Base-by-base conservation (phyloP, 2,888 invertebrate species). In the Chrysolina haemoptera region DNA sequence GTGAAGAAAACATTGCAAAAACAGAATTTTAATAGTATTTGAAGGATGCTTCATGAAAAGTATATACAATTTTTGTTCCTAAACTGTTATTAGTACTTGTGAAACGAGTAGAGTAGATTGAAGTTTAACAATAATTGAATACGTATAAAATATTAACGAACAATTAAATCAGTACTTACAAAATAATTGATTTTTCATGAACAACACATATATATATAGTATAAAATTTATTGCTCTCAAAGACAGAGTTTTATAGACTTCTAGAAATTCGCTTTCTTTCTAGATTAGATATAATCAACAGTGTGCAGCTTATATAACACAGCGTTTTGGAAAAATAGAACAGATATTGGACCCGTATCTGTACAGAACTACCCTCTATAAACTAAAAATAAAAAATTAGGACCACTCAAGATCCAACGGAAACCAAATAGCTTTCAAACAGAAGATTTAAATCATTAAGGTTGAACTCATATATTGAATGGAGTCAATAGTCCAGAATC, bases 261-360 rank as follows among this genome's bases (percentile, higher is more conserved):
- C 71, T 76, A 76, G 64, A 70, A 66, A 62, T 65, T 73, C 62
- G 65, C 63, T 64, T 65, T 69, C 40, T 48, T 73, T 69, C 73
- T 73, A 59, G 6, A 27, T 35, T 73, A 73, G 59, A 73, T 69
- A 62, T 69, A 69, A 69, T 53, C 48, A 73, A 73, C 73, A 59
- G 59, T 59, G 22, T 59, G 22, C 59, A 59, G n/a, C 59, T 35
- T 35, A 35, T 59, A 59, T 59, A 73, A 69, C 65, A 65, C 62
- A 69, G 65, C 67, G 40, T 70, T 70, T 77, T 76, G 76, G 76
- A 82, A 82, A 81, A 80, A 82, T 81, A 82, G 81, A 81, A 81
- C 77, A 81, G 79, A 79, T 76, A 78, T 82, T 82, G 82, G 82
- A 82, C 82, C 82, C 82, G 77, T 79, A 76, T 80, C 79, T 81